Conservation (phyloP, 2,113 vertebrate genomes). For the Melozone crissalis region DNA sequence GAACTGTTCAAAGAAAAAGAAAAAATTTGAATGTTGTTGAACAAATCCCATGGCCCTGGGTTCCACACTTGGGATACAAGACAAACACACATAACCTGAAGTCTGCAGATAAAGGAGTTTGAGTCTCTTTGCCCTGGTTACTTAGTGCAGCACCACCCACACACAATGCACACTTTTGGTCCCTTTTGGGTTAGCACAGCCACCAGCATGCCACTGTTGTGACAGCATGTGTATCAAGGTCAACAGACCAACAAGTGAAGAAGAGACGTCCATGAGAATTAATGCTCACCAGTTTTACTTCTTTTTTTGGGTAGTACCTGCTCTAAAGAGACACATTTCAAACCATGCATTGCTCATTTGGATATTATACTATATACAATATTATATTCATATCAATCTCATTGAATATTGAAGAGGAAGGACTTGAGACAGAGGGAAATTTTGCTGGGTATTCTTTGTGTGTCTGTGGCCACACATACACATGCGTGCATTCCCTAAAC, state of each 20-base stretch:
- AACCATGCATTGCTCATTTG: background rate
- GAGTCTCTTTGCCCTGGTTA: background rate
- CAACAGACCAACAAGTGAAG: background rate
- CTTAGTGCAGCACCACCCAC: background rate
- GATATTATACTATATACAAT: background rate
- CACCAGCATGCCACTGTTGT: background rate
- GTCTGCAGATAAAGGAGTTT: background rate
- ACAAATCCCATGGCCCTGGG: background rate
- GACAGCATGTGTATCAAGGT: rapidly evolving
- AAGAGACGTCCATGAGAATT: background rate
- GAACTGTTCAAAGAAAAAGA: conserved; percentile 39
- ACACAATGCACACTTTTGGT: rapidly evolving
- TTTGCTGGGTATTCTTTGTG: background rate
- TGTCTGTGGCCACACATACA: rapidly evolving
- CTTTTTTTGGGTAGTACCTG: background rate
- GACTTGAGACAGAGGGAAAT: background rate
- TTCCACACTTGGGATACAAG: background rate
- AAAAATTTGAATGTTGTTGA: background rate
- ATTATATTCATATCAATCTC: background rate
- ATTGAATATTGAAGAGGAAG: background rate
- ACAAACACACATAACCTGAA: background rate
- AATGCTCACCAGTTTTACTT: background rate
- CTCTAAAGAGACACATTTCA: background rate
- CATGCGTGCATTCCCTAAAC: background rate
- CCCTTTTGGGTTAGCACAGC: background rate